phyloP scores from a whole-genome alignment of 2,113 vertebrate genomes.

The Jacana jacana region DNA sequence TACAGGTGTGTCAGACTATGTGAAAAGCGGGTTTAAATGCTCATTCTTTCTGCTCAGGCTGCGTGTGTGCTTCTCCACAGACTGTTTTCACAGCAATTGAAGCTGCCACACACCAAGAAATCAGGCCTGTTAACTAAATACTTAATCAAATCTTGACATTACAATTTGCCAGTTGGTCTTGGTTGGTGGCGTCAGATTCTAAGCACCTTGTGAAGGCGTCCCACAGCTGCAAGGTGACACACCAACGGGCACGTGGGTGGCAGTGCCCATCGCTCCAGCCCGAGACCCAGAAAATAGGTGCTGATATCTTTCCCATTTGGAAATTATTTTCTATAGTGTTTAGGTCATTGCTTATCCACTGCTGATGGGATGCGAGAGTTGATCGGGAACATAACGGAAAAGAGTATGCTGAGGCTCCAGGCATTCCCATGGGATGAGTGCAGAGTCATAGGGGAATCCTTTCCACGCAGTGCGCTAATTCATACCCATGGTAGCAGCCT shows the following conservation, averaged over 20 bases:
- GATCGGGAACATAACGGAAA: background rate
- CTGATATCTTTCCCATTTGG: background rate
- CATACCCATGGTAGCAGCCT: background rate
- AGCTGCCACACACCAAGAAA: background rate
- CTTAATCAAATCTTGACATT: background rate
- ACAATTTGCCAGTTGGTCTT: background rate
- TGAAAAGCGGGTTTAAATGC: background rate
- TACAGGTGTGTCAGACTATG: background rate
- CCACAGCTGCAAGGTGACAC: background rate
- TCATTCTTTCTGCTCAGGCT: background rate
- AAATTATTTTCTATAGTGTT: background rate
- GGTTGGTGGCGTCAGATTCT: background rate
- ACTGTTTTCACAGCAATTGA: background rate
- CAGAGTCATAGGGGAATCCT: rapidly evolving
- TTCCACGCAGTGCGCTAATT: background rate
- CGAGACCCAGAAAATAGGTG: background rate
- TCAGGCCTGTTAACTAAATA: background rate
- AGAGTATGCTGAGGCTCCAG: background rate
- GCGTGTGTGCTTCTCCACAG: background rate
- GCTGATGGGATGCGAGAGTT: background rate
- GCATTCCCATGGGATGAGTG: rapidly evolving
- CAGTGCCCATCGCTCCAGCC: background rate
- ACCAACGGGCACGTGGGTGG: rapidly evolving
- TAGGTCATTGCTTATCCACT: background rate
- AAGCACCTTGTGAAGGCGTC: background rate